phyloP scores from a whole-genome alignment of 2,888 invertebrate genomes.

The Oxyscelio sp. region DNA sequence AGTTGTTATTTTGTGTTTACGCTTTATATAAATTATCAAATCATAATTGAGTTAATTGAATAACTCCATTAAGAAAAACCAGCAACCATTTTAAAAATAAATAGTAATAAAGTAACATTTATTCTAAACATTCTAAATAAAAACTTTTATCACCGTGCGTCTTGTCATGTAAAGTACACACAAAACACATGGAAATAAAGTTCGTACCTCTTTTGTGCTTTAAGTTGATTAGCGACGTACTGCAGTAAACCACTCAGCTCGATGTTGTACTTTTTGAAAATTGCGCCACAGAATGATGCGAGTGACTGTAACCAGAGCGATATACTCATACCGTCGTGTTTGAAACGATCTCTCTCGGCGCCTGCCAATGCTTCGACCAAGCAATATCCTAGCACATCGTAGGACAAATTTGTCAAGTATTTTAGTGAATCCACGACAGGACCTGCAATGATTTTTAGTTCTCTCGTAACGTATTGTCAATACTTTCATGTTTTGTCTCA shows the following conservation, averaged over 20 bases:
- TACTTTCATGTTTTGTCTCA: too few species aligned
- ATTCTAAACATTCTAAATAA: neutral
- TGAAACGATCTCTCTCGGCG: conserved; percentile 93
- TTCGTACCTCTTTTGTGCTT: conserved; percentile 96
- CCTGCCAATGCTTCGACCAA: conserved; percentile 96
- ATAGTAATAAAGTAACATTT: neutral
- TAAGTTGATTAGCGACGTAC: conserved; percentile 98
- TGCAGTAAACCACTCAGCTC: conserved; percentile 98
- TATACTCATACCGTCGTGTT: conserved; percentile 96
- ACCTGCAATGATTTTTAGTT: too few species aligned
- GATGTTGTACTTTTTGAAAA: conserved; percentile 98
- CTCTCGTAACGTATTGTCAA: too few species aligned
- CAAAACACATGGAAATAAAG: neutral
- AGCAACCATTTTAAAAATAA: too few species aligned
- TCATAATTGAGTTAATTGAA: too few species aligned
- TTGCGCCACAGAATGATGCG: conserved; percentile 98
- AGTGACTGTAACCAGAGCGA: conserved; percentile 98
- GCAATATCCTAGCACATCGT: conserved; percentile 98
- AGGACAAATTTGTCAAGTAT: conserved; percentile 96
- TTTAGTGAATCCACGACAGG: conserved; percentile 99
- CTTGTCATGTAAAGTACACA: neutral
- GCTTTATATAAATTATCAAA: too few species aligned
- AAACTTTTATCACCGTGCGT: neutral
- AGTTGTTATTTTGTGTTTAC: too few species aligned
- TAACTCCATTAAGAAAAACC: too few species aligned